Evolutionary conservation across 1,140 invertebrate genomes (phyloP), one percentile per base, ranked within the genome.

Genomic region (Akabosia matsudoensis): DNA sequence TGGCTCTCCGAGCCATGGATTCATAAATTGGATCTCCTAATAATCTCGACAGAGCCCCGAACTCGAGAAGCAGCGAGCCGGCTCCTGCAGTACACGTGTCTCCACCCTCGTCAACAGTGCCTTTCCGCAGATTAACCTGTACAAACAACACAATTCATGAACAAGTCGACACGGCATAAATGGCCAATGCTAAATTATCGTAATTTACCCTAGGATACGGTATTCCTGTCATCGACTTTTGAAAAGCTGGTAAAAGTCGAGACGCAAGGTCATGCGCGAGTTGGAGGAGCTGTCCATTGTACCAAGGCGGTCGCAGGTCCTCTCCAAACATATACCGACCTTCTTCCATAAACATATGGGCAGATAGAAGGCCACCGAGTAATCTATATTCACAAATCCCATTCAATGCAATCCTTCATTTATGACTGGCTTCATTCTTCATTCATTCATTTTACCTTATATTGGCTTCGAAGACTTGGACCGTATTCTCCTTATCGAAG

Each of bases 391-490:
- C 33, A 64, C 0, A 74, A 61, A 34, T 24, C 18, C n/a, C n/a
- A 37, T 33, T 52, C 37, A 74, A 7, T 61, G 28, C 61, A 1
- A 72, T 54, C 56, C 16, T 52, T 1, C 54, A 10, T 31, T 52
- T 10, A 76, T n/a, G 75, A 4, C n/a, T n/a, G n/a, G n/a, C n/a
- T n/a, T n/a, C n/a, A 70, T 13, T 14, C 13, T 3, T 34, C n/a
- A 54, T 30, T 56, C 26, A 56, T 26, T 2, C 2, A 67, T 14
- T 22, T 80, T 84, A 90, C 88, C 89, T 86, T 56, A 91, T 91
- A 74, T 89, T 91, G 1, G 88, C 88, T 84, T 91, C 90, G 85
- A 91, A 91, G 14, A 92, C 89, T 84, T 92, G 91, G 14, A 91
- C 89, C 30, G 88, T 90, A 52, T 85, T 88, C 82, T 89, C 85